A percentile compares a stretch with the other conserved stretches of the same genome.
Evolutionary conservation across 2,113 vertebrate genomes (phyloP).

Genomic region (Phodopus roborovskii): DNA sequence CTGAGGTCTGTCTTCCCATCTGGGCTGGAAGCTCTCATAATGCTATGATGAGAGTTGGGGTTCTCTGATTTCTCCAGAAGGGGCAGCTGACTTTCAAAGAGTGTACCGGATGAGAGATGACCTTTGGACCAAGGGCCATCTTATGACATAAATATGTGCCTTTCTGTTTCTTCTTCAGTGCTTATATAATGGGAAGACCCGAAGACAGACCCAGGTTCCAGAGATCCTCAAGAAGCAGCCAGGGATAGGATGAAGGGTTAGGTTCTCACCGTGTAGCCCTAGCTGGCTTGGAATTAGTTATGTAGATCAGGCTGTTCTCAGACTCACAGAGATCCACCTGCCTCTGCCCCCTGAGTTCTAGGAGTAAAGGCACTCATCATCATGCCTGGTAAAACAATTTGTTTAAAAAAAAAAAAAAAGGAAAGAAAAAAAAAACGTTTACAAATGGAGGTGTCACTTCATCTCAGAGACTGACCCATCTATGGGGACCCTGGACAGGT

Average conservation of each 20-base stretch:
- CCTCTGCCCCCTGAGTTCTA: background rate
- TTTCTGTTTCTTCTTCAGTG: background rate
- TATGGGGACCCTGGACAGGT: background rate
- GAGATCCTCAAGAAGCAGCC: background rate
- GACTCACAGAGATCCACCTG: background rate
- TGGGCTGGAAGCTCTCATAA: background rate
- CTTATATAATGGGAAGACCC: background rate
- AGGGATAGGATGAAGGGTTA: background rate
- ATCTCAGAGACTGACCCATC: background rate
- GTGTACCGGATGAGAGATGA: background rate
- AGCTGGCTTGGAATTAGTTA: background rate
- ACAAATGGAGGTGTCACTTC: background rate
- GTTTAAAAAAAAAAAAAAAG: background rate
- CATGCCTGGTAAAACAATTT: background rate
- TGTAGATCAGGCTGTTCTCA: background rate
- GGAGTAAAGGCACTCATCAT: background rate
- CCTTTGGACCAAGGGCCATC: background rate
- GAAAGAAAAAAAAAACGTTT: background rate
- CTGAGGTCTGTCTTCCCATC: fast-evolving
- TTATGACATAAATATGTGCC: background rate
- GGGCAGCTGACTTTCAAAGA: background rate
- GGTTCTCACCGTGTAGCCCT: background rate
- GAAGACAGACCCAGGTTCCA: background rate
- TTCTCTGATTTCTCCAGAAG: background rate
- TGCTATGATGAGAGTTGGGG: too few relatives aligned